Conservation (phyloP, 2,888 invertebrate species). For the Fissipunctia ypsillon region DNA sequence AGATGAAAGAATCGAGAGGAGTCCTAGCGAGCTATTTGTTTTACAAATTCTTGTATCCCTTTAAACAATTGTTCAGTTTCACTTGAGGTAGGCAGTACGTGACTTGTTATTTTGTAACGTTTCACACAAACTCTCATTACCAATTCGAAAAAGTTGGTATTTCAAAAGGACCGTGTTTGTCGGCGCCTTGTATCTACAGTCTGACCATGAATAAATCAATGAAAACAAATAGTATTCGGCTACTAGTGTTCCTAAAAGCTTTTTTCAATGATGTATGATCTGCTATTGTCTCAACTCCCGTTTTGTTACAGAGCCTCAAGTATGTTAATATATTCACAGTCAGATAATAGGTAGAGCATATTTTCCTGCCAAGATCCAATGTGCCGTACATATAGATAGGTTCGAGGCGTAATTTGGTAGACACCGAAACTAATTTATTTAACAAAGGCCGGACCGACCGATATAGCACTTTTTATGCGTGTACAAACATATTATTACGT, state of each 20-base stretch:
- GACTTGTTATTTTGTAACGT: constrained; percentile 84
- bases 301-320: constrained; percentile 83
- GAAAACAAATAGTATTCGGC: constrained; percentile 90
- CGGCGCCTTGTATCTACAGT: constrained; percentile 86
- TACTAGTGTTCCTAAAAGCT: constrained; percentile 88
- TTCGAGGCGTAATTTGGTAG: constrained; percentile 91
- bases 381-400: constrained; percentile 88
- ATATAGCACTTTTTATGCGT: constrained; percentile 88
- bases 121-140: constrained; percentile 86
- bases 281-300: constrained; percentile 85
- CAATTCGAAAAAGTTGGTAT: constrained; percentile 84
- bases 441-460: constrained; percentile 90
- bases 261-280: constrained; percentile 85
- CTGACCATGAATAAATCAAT: constrained; percentile 90
- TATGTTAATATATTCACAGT: constrained; percentile 88
- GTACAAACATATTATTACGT: constrained; percentile 86
- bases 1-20: constrained; percentile 40
- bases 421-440: constrained; percentile 91
- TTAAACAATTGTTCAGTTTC: constrained; percentile 82
- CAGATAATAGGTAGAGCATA: constrained; percentile 89
- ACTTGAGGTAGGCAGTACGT: constrained; percentile 81
- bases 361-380: constrained; percentile 86
- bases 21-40: constrained; percentile 70
- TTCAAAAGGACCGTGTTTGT: constrained; percentile 85
- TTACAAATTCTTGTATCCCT: constrained; percentile 75